These are phyloP conservation scores for Oligia fasciuncula DNA, from an alignment of 2,888 invertebrate genomes.

Conservation along the genomic window DNA sequence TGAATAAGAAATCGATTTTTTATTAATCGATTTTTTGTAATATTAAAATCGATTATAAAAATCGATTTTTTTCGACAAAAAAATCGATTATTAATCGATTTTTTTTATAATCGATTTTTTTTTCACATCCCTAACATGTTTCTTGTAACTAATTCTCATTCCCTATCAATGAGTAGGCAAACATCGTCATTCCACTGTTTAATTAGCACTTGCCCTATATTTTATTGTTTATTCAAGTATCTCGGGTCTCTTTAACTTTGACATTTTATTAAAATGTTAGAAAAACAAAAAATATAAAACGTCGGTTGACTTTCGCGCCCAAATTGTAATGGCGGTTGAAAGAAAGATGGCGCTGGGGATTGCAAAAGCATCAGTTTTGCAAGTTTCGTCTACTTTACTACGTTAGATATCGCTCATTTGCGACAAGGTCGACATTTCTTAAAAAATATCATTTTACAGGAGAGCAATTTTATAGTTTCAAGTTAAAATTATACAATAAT, in stretches of 20 bases:
- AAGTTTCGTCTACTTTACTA: conserved; percentile 27
- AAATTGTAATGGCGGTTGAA: conserved; percentile 35
- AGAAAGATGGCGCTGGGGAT: conserved; percentile 56
- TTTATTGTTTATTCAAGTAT: conserved; percentile 56
- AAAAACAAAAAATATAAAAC: conserved; percentile 6
- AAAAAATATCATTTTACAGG: too few relatives aligned
- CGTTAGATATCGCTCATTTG: neutral
- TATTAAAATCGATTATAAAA: too few relatives aligned
- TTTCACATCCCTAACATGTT: too few relatives aligned
- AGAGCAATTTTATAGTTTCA: too few relatives aligned
- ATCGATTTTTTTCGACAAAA: too few relatives aligned
- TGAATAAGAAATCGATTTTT: too few relatives aligned
- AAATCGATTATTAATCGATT: too few relatives aligned
- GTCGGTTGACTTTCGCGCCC: conserved; percentile 22
- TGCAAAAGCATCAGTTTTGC: conserved; percentile 23
- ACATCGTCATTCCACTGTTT: conserved; percentile 58
- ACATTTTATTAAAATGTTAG: neutral
- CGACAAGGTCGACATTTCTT: too few relatives aligned
- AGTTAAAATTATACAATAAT: too few relatives aligned
- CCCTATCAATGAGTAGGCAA: conserved; percentile 60
- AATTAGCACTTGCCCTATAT: conserved; percentile 65
- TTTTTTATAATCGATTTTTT: too few relatives aligned
- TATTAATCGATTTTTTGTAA: too few relatives aligned
- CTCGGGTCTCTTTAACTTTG: conserved; percentile 31
- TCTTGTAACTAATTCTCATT: conserved; percentile 53